Percentiles rank a stretch among this genome's conserved stretches.
phyloP scores from a whole-genome alignment of 2,888 invertebrate species.

The Pomacea canaliculata region DNA sequence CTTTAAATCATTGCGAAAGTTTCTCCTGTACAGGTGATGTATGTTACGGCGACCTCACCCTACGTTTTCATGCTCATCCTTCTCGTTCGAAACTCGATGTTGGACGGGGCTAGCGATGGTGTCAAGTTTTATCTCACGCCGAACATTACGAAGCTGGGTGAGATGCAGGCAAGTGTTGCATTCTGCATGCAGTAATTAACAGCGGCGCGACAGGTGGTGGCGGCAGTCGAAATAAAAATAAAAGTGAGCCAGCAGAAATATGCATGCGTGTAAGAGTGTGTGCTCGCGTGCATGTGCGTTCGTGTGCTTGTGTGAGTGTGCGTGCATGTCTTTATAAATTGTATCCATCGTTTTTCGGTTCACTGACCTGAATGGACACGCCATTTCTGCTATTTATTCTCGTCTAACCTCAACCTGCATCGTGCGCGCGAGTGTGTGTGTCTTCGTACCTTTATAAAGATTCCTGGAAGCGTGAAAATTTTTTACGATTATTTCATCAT shows the following conservation, averaged over 20 bases:
- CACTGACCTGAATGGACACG: too few relatives aligned
- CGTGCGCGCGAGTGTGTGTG: too few relatives aligned
- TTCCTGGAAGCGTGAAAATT: too few relatives aligned
- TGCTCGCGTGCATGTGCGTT: not conserved
- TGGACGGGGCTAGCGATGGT: slow-evolving; percentile 79
- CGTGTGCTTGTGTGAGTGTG: not conserved
- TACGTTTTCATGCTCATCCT: slow-evolving; percentile 64
- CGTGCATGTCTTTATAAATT: not conserved
- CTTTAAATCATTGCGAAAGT: too few relatives aligned
- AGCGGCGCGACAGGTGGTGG: slow-evolving; percentile 77
- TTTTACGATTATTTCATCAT: too few relatives aligned
- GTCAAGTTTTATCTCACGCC: slow-evolving; percentile 82
- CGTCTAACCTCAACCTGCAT: too few relatives aligned
- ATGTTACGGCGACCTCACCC: slow-evolving; percentile 64
- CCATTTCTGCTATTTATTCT: too few relatives aligned
- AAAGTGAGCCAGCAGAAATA: slow-evolving; percentile 72
- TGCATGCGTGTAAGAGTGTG: not conserved
- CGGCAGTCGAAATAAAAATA: slow-evolving; percentile 80
- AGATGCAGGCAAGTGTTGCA: slow-evolving; percentile 71
- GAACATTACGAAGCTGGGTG: slow-evolving; percentile 77
- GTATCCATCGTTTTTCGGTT: too few relatives aligned
- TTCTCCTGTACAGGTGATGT: slow-evolving; percentile 58
- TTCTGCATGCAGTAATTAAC: too few relatives aligned
- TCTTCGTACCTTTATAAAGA: too few relatives aligned
- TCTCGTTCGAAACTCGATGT: slow-evolving; percentile 56